A percentile compares a stretch with the other conserved stretches of the same genome.
Evolutionary conservation across 1,140 invertebrate genomes (phyloP).

Genomic region (Rhagoletis zephyria): DNA sequence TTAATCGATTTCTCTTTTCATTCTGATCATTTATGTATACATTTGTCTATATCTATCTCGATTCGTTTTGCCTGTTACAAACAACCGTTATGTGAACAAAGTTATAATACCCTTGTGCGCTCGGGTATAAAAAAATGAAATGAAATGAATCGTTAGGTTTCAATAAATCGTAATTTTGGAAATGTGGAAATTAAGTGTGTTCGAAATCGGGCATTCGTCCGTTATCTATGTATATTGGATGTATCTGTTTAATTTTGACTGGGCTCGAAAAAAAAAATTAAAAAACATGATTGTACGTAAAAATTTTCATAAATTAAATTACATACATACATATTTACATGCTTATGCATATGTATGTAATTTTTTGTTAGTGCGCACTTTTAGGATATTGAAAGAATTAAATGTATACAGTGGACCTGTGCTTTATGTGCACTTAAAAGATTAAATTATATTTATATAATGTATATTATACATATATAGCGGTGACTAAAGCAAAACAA

Average conservation of each 20-base stretch:
- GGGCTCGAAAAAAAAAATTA: not conserved
- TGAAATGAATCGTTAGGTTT: too few species aligned
- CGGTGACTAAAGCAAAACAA: not conserved
- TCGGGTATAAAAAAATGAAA: too few species aligned
- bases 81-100: too few species aligned
- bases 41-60: too few species aligned
- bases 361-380: not conserved
- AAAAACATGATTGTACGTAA: not conserved
- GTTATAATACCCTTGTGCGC: too few species aligned
- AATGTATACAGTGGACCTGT: constrained; percentile 21
- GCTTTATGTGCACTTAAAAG: constrained; percentile 37
- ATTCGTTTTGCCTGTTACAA: too few species aligned
- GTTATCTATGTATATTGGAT: not conserved
- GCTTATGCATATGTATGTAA: not conserved
- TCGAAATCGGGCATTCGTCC: not conserved
- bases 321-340: not conserved
- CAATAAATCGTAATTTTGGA: not conserved
- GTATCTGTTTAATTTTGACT: not conserved
- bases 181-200: not conserved
- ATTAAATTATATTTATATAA: not conserved
- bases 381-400: constrained; percentile 22
- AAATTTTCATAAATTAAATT: not conserved
- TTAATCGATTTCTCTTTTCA: too few species aligned
- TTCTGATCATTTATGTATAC: too few species aligned
- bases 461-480: not conserved